Evolutionary conservation across 1,140 invertebrate genomes (phyloP).

Genomic region (Cherax destructor): DNA sequence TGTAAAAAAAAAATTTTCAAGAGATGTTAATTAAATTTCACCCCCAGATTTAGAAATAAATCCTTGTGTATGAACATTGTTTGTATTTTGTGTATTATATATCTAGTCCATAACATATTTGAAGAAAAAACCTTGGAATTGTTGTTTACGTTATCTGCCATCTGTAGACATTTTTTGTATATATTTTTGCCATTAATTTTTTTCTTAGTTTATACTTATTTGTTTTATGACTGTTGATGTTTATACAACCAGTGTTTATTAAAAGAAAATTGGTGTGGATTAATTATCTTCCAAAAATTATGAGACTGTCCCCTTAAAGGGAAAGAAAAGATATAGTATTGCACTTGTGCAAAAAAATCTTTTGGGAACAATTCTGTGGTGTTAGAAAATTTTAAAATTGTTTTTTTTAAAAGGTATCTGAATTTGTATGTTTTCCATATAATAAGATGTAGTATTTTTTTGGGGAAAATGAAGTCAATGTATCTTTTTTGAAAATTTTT

Average conservation of each 20-base stretch:
- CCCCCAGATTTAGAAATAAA: too few relatives aligned
- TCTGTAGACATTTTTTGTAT: not conserved
- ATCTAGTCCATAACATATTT: slow-evolving; percentile 50
- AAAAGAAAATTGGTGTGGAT: not conserved
- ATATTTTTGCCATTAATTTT: not conserved
- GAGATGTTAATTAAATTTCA: too few relatives aligned
- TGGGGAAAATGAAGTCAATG: too few relatives aligned
- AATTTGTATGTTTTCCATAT: not conserved
- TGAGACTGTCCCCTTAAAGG: not conserved
- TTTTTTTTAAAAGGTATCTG: not conserved
- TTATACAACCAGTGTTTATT: not conserved
- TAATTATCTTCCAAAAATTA: not conserved
- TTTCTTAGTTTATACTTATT: not conserved
- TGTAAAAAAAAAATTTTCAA: not conserved
- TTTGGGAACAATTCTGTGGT: not conserved
- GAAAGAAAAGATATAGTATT: not conserved
- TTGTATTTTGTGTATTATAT: slow-evolving; percentile 50
- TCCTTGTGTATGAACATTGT: too few relatives aligned
- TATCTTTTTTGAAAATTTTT: too few relatives aligned
- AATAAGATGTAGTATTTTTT: not conserved
- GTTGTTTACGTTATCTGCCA: not conserved
- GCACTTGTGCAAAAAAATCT: not conserved
- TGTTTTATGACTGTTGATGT: not conserved
- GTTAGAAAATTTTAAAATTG: not conserved
- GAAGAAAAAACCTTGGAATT: slow-evolving; percentile 3